Conservation (phyloP, 1,140 invertebrate genomes). For the Thrips palmi region DNA sequence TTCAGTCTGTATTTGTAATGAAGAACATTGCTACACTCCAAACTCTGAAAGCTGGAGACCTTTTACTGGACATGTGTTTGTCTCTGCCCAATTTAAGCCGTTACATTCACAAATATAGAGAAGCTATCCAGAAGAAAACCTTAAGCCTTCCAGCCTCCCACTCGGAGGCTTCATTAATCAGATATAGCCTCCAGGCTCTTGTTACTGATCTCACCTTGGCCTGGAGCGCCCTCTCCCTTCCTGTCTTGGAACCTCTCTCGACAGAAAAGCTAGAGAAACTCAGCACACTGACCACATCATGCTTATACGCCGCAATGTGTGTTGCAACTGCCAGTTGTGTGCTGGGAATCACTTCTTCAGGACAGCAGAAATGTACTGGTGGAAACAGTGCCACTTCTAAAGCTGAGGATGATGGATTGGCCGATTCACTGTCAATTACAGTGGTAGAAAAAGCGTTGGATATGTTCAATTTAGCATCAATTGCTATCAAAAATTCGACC, state of each 20-base stretch:
- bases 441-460: slow-evolving; percentile 56
- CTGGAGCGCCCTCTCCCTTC: slow-evolving; percentile 61
- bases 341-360: slow-evolving; percentile 1
- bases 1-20: slow-evolving; percentile 27
- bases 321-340: slow-evolving; percentile 1
- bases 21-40: slow-evolving; percentile 37
- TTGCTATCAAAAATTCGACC: slow-evolving; percentile 63
- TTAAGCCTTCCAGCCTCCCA: slow-evolving; percentile 46
- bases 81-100: slow-evolving; percentile 53
- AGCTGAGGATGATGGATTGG: slow-evolving; percentile 39
- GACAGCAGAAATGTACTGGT: not conserved
- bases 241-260: slow-evolving; percentile 71
- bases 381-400: slow-evolving; percentile 2
- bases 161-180: slow-evolving; percentile 51
- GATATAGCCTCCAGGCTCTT: slow-evolving; percentile 50
- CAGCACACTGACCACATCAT: slow-evolving; percentile 53
- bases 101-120: slow-evolving; percentile 50
- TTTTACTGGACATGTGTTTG: slow-evolving; percentile 58
- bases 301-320: slow-evolving; percentile 54
- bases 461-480: slow-evolving; percentile 64
- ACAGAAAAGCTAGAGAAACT: slow-evolving; percentile 60
- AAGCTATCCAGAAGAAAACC: slow-evolving; percentile 42
- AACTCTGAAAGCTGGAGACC: slow-evolving; percentile 54
- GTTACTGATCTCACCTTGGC: slow-evolving; percentile 69
- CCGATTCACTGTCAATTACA: slow-evolving; percentile 44